Conservation (phyloP, 2,888 invertebrate genomes). For the Ennomos quercinarius region DNA sequence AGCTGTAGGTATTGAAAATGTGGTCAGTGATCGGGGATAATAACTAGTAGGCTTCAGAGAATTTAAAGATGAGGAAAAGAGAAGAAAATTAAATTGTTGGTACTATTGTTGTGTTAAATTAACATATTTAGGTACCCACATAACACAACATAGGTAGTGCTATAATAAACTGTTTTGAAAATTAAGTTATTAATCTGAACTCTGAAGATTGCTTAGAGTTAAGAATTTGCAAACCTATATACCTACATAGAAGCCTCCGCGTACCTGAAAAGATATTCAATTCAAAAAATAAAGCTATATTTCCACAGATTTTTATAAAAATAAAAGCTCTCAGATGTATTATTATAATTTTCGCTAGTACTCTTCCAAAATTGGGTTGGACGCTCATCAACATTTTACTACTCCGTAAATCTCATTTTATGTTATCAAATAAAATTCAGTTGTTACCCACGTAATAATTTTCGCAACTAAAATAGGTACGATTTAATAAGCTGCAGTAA, state of each 20-base stretch:
- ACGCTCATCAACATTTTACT: constrained; percentile 34
- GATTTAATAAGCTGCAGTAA: constrained; percentile 13
- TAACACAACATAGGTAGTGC: no score
- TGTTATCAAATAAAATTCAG: constrained; percentile 26
- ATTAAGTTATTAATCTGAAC: no score
- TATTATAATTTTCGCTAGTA: constrained; percentile 2
- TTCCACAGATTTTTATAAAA: neutral
- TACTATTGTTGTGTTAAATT: no score
- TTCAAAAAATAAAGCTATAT: neutral
- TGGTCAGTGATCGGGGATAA: neutral
- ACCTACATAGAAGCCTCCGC: no score
- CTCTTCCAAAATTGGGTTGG: constrained; percentile 26
- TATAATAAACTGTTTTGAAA: no score
- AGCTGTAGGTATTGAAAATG: neutral
- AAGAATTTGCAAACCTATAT: no score
- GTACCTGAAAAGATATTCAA: no score
- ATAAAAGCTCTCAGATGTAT: constrained; percentile 3
- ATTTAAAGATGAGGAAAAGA: no score
- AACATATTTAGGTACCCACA: no score
- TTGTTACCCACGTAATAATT: constrained; percentile 23
- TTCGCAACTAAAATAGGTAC: constrained; percentile 22
- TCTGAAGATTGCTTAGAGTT: no score
- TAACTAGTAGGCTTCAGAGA: no score
- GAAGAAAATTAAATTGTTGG: no score
- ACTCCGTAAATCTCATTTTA: constrained; percentile 33